phyloP scores from a whole-genome alignment of 2,888 invertebrate species.

The Adineta ricciae region DNA sequence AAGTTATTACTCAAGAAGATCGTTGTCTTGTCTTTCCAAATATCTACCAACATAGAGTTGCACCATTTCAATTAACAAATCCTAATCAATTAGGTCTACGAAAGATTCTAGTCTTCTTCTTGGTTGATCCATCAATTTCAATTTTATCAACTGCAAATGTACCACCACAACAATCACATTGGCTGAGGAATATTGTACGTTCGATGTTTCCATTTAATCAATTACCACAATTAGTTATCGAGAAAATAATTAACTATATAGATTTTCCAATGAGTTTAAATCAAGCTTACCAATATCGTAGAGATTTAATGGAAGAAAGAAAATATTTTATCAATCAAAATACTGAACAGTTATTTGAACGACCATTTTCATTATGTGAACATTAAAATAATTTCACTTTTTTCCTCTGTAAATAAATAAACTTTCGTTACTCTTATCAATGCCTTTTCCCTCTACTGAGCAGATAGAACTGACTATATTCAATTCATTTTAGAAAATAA shows the following conservation, averaged over 20 bases:
- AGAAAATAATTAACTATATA: neutral
- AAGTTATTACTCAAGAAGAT: conserved; percentile 4
- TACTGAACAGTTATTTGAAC: neutral
- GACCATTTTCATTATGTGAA: conserved; percentile 8
- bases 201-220: neutral
- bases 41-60: neutral
- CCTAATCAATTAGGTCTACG: neutral
- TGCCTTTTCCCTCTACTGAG: too few relatives aligned
- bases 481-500: too few relatives aligned
- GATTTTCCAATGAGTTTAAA: neutral
- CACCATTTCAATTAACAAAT: neutral
- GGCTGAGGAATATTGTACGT: neutral
- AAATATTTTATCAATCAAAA: neutral
- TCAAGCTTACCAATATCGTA: neutral
- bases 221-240: neutral
- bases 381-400: too few relatives aligned
- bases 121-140: neutral
- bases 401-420: too few relatives aligned
- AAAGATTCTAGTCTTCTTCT: neutral
- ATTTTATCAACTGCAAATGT: neutral
- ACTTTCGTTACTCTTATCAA: too few relatives aligned
- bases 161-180: conserved; percentile 10
- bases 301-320: neutral
- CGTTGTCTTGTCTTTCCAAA: neutral
- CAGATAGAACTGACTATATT: too few relatives aligned